Evolutionary conservation across 2,113 vertebrate genomes (phyloP).

Genomic region (Halichoerus grypus): DNA sequence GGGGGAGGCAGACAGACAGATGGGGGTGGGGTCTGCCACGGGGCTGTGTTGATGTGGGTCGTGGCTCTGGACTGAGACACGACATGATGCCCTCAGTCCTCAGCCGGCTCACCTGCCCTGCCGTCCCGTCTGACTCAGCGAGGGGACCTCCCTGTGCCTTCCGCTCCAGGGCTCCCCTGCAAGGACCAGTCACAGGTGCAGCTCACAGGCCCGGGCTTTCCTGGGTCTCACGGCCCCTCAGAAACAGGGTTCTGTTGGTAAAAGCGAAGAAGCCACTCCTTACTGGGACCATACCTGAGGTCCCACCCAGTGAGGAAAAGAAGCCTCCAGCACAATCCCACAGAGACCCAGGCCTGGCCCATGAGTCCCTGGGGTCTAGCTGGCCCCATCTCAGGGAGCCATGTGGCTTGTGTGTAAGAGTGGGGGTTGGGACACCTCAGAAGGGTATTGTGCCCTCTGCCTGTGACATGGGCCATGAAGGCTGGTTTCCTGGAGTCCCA

Average conservation of each 20-base stretch:
- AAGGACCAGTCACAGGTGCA: not conserved
- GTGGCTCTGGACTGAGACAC: not conserved
- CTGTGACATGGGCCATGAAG: not conserved
- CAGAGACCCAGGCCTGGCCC: not conserved
- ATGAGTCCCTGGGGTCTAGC: not conserved
- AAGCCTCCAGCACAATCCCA: not conserved
- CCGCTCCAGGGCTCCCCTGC: rapidly evolving
- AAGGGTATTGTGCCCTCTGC: not conserved
- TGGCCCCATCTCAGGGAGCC: not conserved
- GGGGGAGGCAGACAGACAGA: not conserved
- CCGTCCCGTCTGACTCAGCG: not conserved
- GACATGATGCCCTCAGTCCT: rapidly evolving
- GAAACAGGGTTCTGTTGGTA: not conserved
- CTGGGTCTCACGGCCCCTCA: no score
- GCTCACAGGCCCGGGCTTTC: not conserved
- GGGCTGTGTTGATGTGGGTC: rapidly evolving
- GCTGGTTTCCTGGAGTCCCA: not conserved
- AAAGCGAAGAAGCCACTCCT: not conserved
- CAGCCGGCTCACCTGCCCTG: not conserved
- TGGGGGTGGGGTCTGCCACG: not conserved
- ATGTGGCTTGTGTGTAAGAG: no score
- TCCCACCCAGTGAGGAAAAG: not conserved
- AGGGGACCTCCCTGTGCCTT: not conserved
- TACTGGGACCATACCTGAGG: not conserved
- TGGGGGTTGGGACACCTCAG: not conserved